A percentile compares a stretch with the other conserved stretches of the same genome.
Conservation (phyloP, 2,113 vertebrate genomes). For the Sterrhoptilus dennistouni region DNA sequence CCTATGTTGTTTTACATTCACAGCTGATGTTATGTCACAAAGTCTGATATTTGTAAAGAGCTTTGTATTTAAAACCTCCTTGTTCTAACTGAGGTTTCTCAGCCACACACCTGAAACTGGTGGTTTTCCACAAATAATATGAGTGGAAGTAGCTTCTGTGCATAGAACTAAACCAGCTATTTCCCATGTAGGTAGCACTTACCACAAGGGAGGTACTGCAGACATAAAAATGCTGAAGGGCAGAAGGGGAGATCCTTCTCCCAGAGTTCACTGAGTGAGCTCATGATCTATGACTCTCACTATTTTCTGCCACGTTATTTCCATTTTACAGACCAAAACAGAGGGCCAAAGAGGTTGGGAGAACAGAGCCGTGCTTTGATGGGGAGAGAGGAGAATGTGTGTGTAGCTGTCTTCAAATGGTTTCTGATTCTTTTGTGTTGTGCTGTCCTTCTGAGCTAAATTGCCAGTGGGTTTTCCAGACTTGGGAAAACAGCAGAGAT, state of each 20-base stretch:
- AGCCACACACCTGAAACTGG: not conserved
- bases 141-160: not conserved
- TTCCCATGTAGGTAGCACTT: not conserved
- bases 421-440: not conserved
- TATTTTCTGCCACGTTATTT: not conserved
- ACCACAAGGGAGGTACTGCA: not conserved
- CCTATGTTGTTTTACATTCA: not conserved
- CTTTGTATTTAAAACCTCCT: not conserved
- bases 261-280: not conserved
- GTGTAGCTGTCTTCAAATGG: not conserved
- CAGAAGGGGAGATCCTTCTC: not conserved
- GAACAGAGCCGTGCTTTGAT: not conserved
- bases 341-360: not conserved
- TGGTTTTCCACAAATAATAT: not conserved
- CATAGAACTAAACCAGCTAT: not conserved
- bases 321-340: not conserved
- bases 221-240: not conserved
- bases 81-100: not conserved
- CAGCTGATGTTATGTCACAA: not conserved
- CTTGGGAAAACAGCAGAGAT: not conserved
- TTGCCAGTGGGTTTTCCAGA: not conserved
- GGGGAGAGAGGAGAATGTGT: not conserved
- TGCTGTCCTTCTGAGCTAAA: not conserved
- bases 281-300: not conserved
- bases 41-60: not conserved